Conservation (phyloP, 2,797 vertebrate genomes). For the Mycteria americana region DNA sequence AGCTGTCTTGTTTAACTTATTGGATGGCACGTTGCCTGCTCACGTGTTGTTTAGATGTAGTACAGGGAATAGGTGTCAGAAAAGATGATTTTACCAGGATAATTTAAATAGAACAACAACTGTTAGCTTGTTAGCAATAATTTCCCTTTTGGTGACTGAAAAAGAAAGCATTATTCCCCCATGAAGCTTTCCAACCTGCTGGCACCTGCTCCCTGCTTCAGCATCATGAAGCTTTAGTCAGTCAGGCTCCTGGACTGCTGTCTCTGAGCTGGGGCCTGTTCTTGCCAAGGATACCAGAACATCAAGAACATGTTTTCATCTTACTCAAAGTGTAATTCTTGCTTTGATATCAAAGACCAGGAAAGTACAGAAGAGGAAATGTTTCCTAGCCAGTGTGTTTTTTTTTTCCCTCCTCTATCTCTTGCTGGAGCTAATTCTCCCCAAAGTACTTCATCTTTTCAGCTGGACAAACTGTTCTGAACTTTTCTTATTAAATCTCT, state of each 20-base stretch:
- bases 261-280: background rate
- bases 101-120: conserved; percentile 62
- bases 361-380: background rate
- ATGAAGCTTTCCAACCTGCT: background rate
- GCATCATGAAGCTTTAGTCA: background rate
- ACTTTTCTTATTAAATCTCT: background rate
- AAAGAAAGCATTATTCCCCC: conserved; percentile 15
- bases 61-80: conserved; percentile 29
- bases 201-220: background rate
- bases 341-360: conserved; percentile 2
- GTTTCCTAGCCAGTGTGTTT: background rate
- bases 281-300: background rate
- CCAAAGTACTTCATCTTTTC: background rate
- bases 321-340: background rate
- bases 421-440: background rate
- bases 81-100: conserved; percentile 20
- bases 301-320: background rate
- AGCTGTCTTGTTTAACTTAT: conserved; percentile 23
- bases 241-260: background rate
- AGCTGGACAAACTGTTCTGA: conserved; percentile 10
- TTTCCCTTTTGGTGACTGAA: conserved; percentile 31
- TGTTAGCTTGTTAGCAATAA: conserved; percentile 51
- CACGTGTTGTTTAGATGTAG: conserved; percentile 1
- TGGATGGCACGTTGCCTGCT: background rate
- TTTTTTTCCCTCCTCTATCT: background rate